These are phyloP conservation scores for Tiphia femorata DNA, from an alignment of 2,888 invertebrate species.

Conservation along the genomic window DNA sequence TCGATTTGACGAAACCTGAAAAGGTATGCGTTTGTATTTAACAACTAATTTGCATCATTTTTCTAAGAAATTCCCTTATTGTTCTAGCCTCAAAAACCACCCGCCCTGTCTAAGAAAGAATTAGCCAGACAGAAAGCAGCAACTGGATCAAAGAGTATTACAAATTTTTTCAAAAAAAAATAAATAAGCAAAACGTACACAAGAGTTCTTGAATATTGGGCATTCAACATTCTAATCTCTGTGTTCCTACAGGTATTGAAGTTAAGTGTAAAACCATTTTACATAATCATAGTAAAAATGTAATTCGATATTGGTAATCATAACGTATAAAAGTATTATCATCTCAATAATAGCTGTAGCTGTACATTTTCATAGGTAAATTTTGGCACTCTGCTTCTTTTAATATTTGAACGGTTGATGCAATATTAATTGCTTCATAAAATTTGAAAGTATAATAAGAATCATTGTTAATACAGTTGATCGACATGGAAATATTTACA, in stretches of 20 bases:
- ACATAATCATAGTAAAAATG: too few species aligned
- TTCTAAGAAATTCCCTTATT: conserved; percentile 7
- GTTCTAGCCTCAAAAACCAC: conserved; percentile 70
- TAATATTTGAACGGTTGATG: too few species aligned
- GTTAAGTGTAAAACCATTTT: neutral
- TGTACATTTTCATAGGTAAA: too few species aligned
- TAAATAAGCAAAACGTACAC: too few species aligned
- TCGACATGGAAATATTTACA: too few species aligned
- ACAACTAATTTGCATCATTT: conserved; percentile 4
- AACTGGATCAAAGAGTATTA: conserved; percentile 83
- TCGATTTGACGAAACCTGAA: conserved; percentile 63
- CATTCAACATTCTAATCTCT: conserved; percentile 24
- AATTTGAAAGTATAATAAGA: too few species aligned
- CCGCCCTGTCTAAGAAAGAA: conserved; percentile 77
- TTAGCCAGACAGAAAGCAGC: conserved; percentile 84
- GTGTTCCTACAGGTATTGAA: conserved; percentile 43
- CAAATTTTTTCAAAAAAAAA: conserved; percentile 83
- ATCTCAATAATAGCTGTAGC: too few species aligned
- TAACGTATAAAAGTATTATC: too few species aligned
- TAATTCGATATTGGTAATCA: too few species aligned
- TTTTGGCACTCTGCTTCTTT: too few species aligned
- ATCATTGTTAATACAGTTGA: too few species aligned
- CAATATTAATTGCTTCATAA: too few species aligned
- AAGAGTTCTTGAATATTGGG: conserved; percentile 2
- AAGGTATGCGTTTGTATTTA: conserved; percentile 47